Evolutionary conservation across 2,113 vertebrate species (phyloP), one percentile per base, ranked within the genome.

Genomic region (Rhipidura dahli): DNA sequence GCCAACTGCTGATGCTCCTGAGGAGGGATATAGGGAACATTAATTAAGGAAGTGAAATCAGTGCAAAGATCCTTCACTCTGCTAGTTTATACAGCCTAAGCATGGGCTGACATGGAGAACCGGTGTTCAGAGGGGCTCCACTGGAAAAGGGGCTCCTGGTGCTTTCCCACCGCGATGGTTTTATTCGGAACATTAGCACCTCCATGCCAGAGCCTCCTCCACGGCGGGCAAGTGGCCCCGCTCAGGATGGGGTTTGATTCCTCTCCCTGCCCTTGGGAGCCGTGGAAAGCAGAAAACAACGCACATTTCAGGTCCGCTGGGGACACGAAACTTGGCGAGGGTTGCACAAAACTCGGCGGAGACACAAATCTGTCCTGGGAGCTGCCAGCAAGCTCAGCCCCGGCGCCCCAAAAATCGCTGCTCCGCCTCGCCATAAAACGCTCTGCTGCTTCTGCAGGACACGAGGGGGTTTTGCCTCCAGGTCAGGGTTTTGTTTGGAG

Each of bases 171-270:
- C 4, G 1, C 1, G 49, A 68, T 87, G 85, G 64, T 81, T 96
- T 94, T 90, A 89, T 78, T 47, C 7, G 10, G 54, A 72, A 56
- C 79, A 53, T 96, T 93, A 78, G 42, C 88, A 90, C 86, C 90
- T 92, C 72, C 54, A 1, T 22, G 65, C 79, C 2, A 27, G 47
- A 73, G 73, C 68, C 68, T 85, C 78, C 85, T 71, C 63, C 27
- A 7, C 26, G 8, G 37, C 44, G 44, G 33, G 42, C 1, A 1
- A 61, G 21, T 0, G 0, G 37, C 30, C 31, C 28, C 1, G 0
- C 50, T 89, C 3, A 7, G 42, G 64, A 14, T 81, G 30, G 72
- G 69, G 11, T 15, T 83, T n/a, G 64, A 60, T 57, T 78, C 75
- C 64, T 84, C 65, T 26, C 24, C n/a, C 57, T 31, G 57, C 44